phyloP scores from a whole-genome alignment of 2,888 invertebrate species.

The Calameuta filiformis region DNA sequence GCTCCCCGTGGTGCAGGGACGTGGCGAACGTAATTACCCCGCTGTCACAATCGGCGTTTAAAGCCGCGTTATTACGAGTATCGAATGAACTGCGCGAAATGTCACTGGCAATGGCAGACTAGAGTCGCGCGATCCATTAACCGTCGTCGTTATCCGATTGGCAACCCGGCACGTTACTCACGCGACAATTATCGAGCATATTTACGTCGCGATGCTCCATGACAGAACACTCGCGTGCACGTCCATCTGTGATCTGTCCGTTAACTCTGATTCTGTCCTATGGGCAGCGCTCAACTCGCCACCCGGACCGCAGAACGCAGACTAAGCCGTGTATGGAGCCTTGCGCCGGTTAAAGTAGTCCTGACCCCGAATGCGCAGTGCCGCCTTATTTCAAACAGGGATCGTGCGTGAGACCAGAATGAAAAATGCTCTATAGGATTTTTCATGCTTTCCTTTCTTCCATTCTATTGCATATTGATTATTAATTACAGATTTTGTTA shows the following conservation, averaged over 20 bases:
- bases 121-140: slow-evolving; percentile 8
- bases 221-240: slow-evolving; percentile 50
- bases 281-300: slow-evolving; percentile 26
- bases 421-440: background rate
- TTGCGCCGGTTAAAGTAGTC: slow-evolving; percentile 13
- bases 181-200: slow-evolving; percentile 30
- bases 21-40: slow-evolving; percentile 6
- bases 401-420: background rate
- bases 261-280: slow-evolving; percentile 31
- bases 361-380: background rate
- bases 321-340: background rate
- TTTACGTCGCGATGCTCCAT: slow-evolving; percentile 37
- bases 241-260: slow-evolving; percentile 48
- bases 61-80: background rate
- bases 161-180: slow-evolving; percentile 30
- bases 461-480: background rate
- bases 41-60: slow-evolving; percentile 2
- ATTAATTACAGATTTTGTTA: background rate
- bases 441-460: background rate
- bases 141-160: slow-evolving; percentile 31
- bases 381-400: background rate
- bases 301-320: slow-evolving; percentile 36
- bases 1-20: slow-evolving; percentile 1
- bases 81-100: background rate
- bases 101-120: background rate